A percentile compares a stretch with the other conserved stretches of the same genome.
Conservation (phyloP, 2,113 vertebrate species). For the Cynoglossus semilaevis region DNA sequence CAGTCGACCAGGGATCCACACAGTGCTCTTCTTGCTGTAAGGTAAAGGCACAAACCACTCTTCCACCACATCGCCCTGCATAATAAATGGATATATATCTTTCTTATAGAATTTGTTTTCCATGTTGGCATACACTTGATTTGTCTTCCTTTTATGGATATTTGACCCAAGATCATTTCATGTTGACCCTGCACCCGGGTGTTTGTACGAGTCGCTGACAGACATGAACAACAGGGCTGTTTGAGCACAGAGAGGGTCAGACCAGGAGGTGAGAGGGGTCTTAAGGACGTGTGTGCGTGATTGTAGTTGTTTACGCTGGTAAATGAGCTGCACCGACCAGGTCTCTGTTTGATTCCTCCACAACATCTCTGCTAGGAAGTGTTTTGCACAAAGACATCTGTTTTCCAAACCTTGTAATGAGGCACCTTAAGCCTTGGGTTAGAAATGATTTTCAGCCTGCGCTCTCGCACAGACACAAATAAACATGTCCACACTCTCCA, state of each 20-base stretch:
- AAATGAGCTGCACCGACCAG: conserved; percentile 32
- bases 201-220: conserved; percentile 46
- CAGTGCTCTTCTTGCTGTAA: too few species aligned
- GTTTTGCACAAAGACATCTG: conserved; percentile 33
- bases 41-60: too few species aligned
- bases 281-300: conserved; percentile 13
- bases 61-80: too few species aligned
- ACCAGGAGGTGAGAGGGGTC: conserved; percentile 18
- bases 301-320: conserved; percentile 42
- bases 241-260: conserved; percentile 21
- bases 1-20: too few species aligned
- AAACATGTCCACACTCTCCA: conserved; percentile 30
- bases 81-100: too few species aligned
- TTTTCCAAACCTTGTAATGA: conserved; percentile 68
- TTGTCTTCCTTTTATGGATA: conserved; percentile 41
- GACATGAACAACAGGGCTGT: conserved; percentile 49
- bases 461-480: conserved; percentile 16
- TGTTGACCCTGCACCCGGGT: conserved; percentile 71
- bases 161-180: conserved; percentile 59
- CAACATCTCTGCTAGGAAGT: conserved; percentile 52
- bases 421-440: conserved; percentile 40
- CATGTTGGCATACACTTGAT: conserved; percentile 43
- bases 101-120: too few species aligned
- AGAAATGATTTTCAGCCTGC: conserved; percentile 1
- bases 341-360: conserved; percentile 57